These are phyloP conservation scores for Eurystomus gularis DNA, from an alignment of 2,113 vertebrate genomes.

Conservation along the genomic window DNA sequence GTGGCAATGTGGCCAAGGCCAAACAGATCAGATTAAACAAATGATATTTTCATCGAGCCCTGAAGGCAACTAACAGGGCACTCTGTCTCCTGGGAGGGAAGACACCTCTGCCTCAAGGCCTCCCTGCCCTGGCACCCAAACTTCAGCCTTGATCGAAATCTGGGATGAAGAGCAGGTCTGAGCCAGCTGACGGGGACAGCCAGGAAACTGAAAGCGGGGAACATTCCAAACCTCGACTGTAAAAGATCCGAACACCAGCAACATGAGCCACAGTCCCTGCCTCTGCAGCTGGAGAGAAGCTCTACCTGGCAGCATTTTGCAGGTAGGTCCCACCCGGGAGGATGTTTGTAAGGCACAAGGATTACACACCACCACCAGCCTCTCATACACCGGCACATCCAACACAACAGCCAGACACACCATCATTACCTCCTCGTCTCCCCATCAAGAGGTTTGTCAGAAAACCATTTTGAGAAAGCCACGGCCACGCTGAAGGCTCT, in stretches of 20 bases:
- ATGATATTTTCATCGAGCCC: background rate
- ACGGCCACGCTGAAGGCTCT: background rate
- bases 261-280: background rate
- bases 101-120: background rate
- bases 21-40: background rate
- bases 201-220: background rate
- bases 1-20: background rate
- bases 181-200: rapidly evolving
- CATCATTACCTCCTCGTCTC: background rate
- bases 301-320: background rate
- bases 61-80: background rate
- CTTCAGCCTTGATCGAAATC: background rate
- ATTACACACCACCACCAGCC: background rate
- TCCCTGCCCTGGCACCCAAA: background rate
- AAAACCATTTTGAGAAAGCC: background rate
- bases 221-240: background rate
- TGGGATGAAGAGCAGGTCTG: background rate
- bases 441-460: background rate
- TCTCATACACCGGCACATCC: background rate
- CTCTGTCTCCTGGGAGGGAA: background rate
- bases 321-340: background rate
- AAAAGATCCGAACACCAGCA: background rate
- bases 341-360: background rate
- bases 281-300: background rate
- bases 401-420: background rate